Percentiles rank a stretch among this genome's conserved stretches.
Evolutionary conservation across 1,140 invertebrate species (phyloP).

Genomic region (Drosophila asahinai): DNA sequence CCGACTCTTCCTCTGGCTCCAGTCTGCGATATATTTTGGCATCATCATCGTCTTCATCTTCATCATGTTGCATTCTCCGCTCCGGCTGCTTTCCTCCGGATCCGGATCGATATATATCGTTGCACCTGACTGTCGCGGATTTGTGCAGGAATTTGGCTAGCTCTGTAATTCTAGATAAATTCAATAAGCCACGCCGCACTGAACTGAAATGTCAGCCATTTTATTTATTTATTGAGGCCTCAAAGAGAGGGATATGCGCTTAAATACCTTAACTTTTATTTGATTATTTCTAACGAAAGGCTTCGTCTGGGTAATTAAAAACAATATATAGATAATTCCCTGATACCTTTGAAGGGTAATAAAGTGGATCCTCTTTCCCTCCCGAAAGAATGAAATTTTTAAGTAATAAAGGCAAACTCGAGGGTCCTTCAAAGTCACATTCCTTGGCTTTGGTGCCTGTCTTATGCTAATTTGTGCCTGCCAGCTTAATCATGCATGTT

Average conservation of each 20-base stretch:
- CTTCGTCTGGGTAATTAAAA: no score
- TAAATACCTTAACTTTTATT: no score
- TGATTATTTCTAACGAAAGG: no score
- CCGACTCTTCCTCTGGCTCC: slow-evolving; percentile 4
- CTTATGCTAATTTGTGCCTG: slow-evolving; percentile 66
- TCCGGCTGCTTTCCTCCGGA: neutral
- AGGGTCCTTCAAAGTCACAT: slow-evolving; percentile 20
- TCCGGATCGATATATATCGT: slow-evolving; percentile 15
- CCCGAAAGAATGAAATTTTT: neutral
- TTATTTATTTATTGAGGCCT: neutral
- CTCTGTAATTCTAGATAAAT: neutral
- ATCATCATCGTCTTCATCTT: slow-evolving; percentile 25
- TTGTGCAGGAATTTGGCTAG: slow-evolving; percentile 14
- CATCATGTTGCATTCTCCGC: slow-evolving; percentile 6
- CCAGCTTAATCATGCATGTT: slow-evolving; percentile 81
- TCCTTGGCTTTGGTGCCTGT: slow-evolving; percentile 21
- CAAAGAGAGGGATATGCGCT: no score
- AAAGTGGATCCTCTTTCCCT: no score
- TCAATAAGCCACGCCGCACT: slow-evolving; percentile 2
- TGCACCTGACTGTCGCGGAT: slow-evolving; percentile 21
- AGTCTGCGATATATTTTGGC: slow-evolving; percentile 22
- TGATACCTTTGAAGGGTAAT: neutral
- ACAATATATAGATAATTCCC: neutral
- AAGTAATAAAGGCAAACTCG: slow-evolving; percentile 4
- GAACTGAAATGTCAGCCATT: neutral